phyloP scores from a whole-genome alignment of 1,140 invertebrate genomes.

The Saccostrea glomerata region DNA sequence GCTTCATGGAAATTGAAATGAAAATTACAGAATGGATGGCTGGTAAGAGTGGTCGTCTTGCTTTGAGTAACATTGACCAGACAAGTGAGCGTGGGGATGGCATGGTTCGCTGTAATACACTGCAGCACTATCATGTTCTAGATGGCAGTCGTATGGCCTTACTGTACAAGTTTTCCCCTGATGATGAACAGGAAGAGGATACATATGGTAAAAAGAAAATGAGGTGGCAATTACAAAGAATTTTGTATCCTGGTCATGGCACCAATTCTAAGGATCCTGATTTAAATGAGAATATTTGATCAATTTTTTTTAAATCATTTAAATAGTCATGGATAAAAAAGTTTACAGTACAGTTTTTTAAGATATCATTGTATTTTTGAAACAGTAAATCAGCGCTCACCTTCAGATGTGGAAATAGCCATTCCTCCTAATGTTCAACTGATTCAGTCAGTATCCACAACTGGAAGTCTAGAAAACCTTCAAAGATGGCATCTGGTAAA shows the following conservation, averaged over 20 bases:
- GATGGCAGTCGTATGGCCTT: slow-evolving; percentile 95
- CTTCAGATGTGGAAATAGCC: not conserved
- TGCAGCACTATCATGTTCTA: slow-evolving; percentile 97
- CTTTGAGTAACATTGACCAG: slow-evolving; percentile 96
- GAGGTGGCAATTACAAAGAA: not conserved
- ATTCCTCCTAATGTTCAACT: not conserved
- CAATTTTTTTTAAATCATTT: no score
- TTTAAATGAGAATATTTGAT: no score
- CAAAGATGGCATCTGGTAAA: slow-evolving; percentile 2
- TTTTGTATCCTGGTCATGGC: not conserved
- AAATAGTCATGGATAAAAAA: no score
- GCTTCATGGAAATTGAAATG: no score
- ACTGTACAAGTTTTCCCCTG: slow-evolving; percentile 86
- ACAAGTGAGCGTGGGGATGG: slow-evolving; percentile 95
- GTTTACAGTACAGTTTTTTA: no score
- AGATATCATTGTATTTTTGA: no score
- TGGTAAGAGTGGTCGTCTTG: slow-evolving; percentile 80
- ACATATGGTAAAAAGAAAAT: slow-evolving; percentile 44
- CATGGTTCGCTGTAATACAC: slow-evolving; percentile 97
- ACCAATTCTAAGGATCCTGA: not conserved
- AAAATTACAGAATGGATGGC: slow-evolving; percentile 53
- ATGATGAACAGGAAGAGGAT: slow-evolving; percentile 25
- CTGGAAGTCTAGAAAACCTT: slow-evolving; percentile 10
- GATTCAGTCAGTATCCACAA: not conserved
- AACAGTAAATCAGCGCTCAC: not conserved